Evolutionary conservation across 2,888 invertebrate genomes (phyloP), one percentile per base, ranked within the genome.

Genomic region (Sisyra terminalis): DNA sequence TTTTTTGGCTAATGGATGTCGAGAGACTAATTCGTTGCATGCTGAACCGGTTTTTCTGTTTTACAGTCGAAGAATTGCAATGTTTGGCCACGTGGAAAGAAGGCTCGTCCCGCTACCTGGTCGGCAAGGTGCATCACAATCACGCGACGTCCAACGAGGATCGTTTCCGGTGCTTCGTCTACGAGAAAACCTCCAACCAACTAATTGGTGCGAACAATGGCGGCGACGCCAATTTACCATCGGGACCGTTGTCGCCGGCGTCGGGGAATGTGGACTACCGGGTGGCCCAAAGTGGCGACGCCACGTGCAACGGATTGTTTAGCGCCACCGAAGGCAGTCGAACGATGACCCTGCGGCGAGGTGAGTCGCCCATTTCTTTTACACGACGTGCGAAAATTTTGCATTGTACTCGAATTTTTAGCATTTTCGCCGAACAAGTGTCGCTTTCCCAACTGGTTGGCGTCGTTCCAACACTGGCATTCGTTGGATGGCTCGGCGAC

Each of bases 51-150:
- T 32, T 32, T 13, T 14, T 35, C n/a, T 38, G 43, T 42, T 47
- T 71, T 72, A 47, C 67, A 88, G 90, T 87, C 51, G 90, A 90
- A 62, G 89, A 90, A 59, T 67, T 92, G 42, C 86, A 89, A 56
- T 92, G 92, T 57, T 65, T 90, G 52, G 92, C 90, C 3, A 80
- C 82, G 44, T 92, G 92, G 92, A 90, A 90, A 64, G 92, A 92
- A 60, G 90, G 92, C 44, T 89, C 88, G 56, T 79, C 86, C 42
- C 73, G 89, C 45, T 92, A 89, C 66, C 70, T 92, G 50, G 89
- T 92, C 44, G 90, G 90, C 42, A 81, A 87, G 61, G 75, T 92
- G 47, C 84, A 86, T 55, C 87, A 88, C 68, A 79, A 79, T 61
- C 88, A 88, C 66, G 85, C 85, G 46, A 83, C 88, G 51, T 85